Evolutionary conservation across 1,140 invertebrate genomes (phyloP).

Genomic region (Cardiocondyla obscurior): DNA sequence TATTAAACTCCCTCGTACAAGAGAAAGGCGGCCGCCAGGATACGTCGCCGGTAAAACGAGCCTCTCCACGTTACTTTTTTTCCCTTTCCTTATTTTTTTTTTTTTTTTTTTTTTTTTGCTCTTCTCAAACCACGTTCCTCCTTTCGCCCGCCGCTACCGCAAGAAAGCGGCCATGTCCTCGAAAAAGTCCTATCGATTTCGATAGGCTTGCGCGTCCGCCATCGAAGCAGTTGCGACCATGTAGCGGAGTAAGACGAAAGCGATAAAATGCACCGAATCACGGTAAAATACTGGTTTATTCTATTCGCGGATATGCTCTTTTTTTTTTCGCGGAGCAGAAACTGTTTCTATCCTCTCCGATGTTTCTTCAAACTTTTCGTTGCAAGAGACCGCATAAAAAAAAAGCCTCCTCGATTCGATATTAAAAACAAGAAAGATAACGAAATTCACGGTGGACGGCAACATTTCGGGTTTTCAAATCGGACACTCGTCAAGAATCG

Average conservation of each 20-base stretch:
- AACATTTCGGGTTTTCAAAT: background rate
- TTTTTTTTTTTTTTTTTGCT: conserved; percentile 8
- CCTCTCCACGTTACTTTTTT: conserved; percentile 40
- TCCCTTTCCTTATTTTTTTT: background rate
- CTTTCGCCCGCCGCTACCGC: conserved; percentile 2
- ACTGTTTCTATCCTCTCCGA: no score
- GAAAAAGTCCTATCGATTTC: conserved; percentile 59
- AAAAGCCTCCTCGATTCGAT: background rate
- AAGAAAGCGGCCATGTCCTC: conserved; percentile 47
- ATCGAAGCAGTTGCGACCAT: background rate
- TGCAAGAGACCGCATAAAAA: no score
- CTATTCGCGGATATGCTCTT: background rate
- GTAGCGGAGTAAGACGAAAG: conserved; percentile 14
- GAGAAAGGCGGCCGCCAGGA: conserved; percentile 81
- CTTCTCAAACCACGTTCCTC: background rate
- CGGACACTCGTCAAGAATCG: conserved; percentile 53
- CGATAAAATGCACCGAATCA: conserved; percentile 5
- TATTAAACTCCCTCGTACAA: conserved; percentile 83
- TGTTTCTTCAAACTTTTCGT: no score
- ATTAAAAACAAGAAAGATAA: background rate
- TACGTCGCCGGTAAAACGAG: conserved; percentile 76
- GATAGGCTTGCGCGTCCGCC: background rate
- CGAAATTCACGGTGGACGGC: background rate
- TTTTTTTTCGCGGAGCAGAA: background rate
- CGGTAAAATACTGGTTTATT: background rate